Percentiles rank a stretch among this genome's conserved stretches.
These are phyloP conservation scores for Musca domestica DNA, from an alignment of 1,140 invertebrate species.

Conservation along the genomic window DNA sequence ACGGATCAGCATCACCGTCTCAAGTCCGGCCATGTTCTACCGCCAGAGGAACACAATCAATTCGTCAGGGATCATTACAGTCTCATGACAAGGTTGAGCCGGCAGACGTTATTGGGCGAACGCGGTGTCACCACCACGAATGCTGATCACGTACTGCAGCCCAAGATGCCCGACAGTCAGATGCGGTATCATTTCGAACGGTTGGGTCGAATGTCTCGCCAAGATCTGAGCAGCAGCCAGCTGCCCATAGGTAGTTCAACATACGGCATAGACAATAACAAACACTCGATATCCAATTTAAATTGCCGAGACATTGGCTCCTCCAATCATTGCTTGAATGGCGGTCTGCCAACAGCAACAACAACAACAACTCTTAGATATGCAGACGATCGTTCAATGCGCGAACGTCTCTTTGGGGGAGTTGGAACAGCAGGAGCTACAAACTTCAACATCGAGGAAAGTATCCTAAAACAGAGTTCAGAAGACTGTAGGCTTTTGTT, in stretches of 20 bases:
- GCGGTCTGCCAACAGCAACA: slow-evolving; percentile 5
- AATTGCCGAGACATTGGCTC: slow-evolving; percentile 33
- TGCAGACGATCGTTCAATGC: slow-evolving; percentile 2
- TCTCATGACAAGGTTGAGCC: slow-evolving; percentile 3
- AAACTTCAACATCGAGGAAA: slow-evolving; percentile 52
- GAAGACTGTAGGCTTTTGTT: slow-evolving; percentile 62
- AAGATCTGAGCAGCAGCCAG: slow-evolving; percentile 36
- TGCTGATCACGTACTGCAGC: not conserved
- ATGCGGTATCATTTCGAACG: slow-evolving; percentile 2
- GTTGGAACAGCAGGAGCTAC: not conserved
- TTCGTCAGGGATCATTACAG: slow-evolving; percentile 2
- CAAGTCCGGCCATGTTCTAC: not conserved
- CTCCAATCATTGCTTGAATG: slow-evolving; percentile 29
- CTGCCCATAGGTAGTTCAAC: slow-evolving; percentile 38
- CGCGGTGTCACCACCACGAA: not conserved
- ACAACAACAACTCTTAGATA: not conserved
- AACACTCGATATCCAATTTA: slow-evolving; percentile 37
- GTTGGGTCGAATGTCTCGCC: slow-evolving; percentile 19
- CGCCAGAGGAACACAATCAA: not conserved
- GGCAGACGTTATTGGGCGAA: slow-evolving; percentile 6
- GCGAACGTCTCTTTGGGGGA: not conserved
- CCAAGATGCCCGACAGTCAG: not conserved
- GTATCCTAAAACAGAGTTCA: slow-evolving; percentile 63
- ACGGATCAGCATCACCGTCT: slow-evolving; percentile 5
- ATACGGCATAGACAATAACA: slow-evolving; percentile 41